Conservation (phyloP, 2,113 vertebrate species). For the Pterocles burchelli region DNA sequence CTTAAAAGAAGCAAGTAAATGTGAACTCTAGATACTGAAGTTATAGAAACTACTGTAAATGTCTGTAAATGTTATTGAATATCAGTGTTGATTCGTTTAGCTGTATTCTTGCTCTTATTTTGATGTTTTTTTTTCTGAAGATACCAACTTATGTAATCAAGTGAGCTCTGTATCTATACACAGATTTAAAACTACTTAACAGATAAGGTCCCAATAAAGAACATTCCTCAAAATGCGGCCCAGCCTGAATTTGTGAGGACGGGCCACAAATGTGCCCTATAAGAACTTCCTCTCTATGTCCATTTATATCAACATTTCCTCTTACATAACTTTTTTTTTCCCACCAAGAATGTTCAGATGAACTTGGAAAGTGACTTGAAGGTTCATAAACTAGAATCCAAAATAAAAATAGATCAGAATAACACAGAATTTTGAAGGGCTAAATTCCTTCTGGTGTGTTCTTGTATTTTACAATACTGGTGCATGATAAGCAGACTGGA, state of each 20-base stretch:
- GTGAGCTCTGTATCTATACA: not conserved
- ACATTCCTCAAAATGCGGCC: not conserved
- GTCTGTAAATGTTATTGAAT: not conserved
- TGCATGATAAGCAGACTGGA: not conserved
- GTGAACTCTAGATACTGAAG: not conserved
- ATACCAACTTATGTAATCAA: not conserved
- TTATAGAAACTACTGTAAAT: not conserved
- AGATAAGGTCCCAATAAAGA: not conserved
- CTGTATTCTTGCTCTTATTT: not conserved
- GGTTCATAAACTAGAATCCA: not conserved
- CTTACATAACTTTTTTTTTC: not conserved
- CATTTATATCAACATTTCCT: not conserved
- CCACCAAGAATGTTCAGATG: not conserved
- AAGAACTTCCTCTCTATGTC: not conserved
- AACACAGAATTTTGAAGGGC: not conserved
- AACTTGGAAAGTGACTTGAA: not conserved
- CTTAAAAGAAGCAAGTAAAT: not conserved
- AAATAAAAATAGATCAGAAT: not conserved
- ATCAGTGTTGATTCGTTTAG: not conserved
- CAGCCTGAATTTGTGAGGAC: not conserved
- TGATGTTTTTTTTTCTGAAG: not conserved
- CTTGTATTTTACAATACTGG: not conserved
- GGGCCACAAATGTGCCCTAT: not conserved
- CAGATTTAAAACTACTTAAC: not conserved
- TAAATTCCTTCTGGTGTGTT: not conserved